Percentiles rank a stretch among this genome's conserved stretches.
phyloP scores from a whole-genome alignment of 2,113 vertebrate genomes.

The Festucalex cinctus region DNA sequence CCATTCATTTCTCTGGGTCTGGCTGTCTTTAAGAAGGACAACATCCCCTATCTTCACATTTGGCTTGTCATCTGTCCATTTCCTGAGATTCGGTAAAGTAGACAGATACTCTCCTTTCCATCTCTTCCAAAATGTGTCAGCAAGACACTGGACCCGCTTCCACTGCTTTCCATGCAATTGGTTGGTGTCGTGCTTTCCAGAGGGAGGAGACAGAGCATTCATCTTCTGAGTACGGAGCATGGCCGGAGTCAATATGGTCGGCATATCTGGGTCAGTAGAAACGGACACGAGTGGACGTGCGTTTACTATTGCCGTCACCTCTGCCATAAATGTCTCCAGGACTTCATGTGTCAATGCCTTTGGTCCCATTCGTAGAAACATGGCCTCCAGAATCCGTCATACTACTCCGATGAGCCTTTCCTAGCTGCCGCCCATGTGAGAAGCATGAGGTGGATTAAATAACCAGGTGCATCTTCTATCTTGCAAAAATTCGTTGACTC shows the following conservation, averaged over 20 bases:
- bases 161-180: neutral
- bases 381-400: constrained; percentile 6
- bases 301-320: neutral
- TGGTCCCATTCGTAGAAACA: constrained; percentile 1
- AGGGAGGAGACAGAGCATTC: neutral
- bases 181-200: neutral
- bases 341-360: neutral
- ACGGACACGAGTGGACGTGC: neutral
- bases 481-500: too few species aligned
- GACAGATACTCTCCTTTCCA: neutral
- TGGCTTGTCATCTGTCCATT: neutral
- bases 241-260: too few species aligned
- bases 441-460: constrained; percentile 11
- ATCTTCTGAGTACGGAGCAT: neutral
- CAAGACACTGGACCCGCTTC: neutral
- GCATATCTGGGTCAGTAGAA: neutral
- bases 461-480: neutral
- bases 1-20: constrained; percentile 2
- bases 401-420: constrained; percentile 11
- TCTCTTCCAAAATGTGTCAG: neutral
- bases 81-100: neutral
- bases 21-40: neutral
- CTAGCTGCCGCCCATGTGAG: constrained; percentile 8
- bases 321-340: neutral
- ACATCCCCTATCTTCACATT: neutral